phyloP scores from a whole-genome alignment of 2,797 vertebrate species.

The Carapus acus region DNA sequence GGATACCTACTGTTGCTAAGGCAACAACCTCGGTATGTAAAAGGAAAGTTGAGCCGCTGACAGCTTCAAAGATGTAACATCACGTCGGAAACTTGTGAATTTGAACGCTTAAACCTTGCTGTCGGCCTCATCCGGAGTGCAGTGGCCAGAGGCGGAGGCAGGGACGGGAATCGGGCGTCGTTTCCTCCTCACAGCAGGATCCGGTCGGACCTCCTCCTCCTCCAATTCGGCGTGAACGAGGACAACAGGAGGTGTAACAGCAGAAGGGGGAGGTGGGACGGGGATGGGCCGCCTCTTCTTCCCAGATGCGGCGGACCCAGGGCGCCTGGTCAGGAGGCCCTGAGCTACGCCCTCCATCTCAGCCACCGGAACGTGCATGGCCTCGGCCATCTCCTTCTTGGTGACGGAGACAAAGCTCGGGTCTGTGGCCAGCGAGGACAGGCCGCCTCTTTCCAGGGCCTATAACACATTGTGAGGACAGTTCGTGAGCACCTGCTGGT shows the following conservation, averaged over 20 bases:
- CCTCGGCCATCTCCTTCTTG: conserved; percentile 76
- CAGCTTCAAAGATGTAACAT: conserved; percentile 22
- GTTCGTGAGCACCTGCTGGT: too few relatives aligned
- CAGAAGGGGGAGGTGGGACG: conserved; percentile 32
- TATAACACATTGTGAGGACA: too few relatives aligned
- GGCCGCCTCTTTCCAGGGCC: conserved; percentile 76
- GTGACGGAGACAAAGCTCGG: conserved; percentile 68
- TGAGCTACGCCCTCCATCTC: conserved; percentile 74
- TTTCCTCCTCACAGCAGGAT: conserved; percentile 63
- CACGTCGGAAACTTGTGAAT: conserved; percentile 17
- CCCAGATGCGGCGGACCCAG: conserved; percentile 21
- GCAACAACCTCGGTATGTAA: conserved; percentile 38
- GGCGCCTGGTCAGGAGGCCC: conserved; percentile 66
- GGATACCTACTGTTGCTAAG: conserved; percentile 28
- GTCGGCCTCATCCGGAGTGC: conserved; percentile 2
- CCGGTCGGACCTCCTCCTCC: conserved; percentile 36
- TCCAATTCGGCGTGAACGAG: conserved; percentile 10
- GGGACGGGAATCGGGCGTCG: conserved; percentile 54
- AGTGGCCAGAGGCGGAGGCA: conserved; percentile 21
- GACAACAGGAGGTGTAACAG: not conserved
- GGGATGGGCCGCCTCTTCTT: conserved; percentile 66
- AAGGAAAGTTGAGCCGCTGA: conserved; percentile 45
- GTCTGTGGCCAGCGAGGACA: conserved; percentile 71
- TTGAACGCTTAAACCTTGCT: too few relatives aligned
- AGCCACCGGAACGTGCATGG: conserved; percentile 67